Evolutionary conservation across 2,888 invertebrate species (phyloP), one percentile per base, ranked within the genome.

Genomic region (Xanthorhoe designata): DNA sequence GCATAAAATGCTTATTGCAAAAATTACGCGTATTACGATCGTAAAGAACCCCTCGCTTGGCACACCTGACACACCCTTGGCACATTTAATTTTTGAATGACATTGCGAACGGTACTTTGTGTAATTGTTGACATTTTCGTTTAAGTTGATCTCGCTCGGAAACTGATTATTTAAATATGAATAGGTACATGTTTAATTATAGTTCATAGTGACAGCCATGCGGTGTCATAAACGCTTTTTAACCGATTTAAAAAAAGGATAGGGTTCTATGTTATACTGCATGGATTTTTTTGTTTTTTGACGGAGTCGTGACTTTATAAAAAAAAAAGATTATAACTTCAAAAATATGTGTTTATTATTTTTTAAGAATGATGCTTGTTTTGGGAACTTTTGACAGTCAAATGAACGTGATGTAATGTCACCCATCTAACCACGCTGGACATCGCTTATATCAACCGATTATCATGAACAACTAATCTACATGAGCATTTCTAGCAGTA

Each of bases 101-200:
- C 66, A 70, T 65, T 80, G 78, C 80, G 66, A 70, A 72, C 81
- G 55, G 32, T 82, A 73, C 78, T 15, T 55, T 77, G 72, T 80
- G 77, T 82, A 81, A 83, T 82, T 80, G 83, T 78, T 76, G 79
- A 79, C 81, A 79, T 78, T 79, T 72, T 72, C 71, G 59, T 68
- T 64, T 19, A 78, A 83, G 77, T 76, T 74, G 73, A 76, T 74
- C 70, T 75, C 75, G 68, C 77, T 70, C 74, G 74, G 76, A 73
- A 76, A 69, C 79, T 78, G 75, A 79, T 80, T 80, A 76, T 82
- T 81, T 74, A 78, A 84, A 80, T 84, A 81, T 80, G 84, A 79
- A 83, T 83, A 78, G n/a, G n/a, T n/a, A n/a, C 75, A 64, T 52
- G 72, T 69, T 71, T 67, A 17, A 62, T 72, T 74, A 75, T 75